Evolutionary conservation across 2,888 invertebrate genomes (phyloP), one percentile per base, ranked within the genome.

Genomic region (Dione vanillae): DNA sequence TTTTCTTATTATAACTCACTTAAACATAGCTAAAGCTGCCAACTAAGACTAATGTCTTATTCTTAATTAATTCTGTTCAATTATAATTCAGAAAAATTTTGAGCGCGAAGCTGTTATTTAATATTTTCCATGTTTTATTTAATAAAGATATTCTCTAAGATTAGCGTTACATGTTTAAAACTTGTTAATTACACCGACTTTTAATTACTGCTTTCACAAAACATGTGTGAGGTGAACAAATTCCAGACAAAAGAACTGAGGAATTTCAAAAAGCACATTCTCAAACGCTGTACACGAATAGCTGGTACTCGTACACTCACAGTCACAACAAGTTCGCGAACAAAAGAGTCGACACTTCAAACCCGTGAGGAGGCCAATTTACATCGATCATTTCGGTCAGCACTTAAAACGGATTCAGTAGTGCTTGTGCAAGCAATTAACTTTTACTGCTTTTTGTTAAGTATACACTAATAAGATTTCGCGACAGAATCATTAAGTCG

Each of bases 401-500:
- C 66, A 67, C 67, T 73, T 73, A 70, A 65, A 73, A 65, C 67
- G 45, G 64, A 68, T 58, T 68, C 65, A 27, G 67, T 65, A 73
- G 64, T 47, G 52, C 35, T 52, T 59, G 51, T 70, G 65, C 70
- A 70, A 70, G 59, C 65, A 73, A 73, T 73, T 73, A 73, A 73
- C 67, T 67, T 70, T 67, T 65, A 51, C 58, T 64, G 65, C 67
- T 72, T 72, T 72, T 70, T 70, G 58, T 64, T 62, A 65, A 70
- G 70, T 62, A 70, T 66, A 72, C 51, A 51, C 70, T 71, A 74
- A 74, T 73, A 71, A 71, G 71, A 76, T 73, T 67, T 52, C 66
- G 59, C 47, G 71, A 67, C 59, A 45, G 70, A 71, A 74, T 75
- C 74, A 74, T 75, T 71, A 74, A 75, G 67, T 72, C 56, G 69